Evolutionary conservation across 2,888 invertebrate genomes (phyloP).

Genomic region (Hirtodrosophila alboralis): DNA sequence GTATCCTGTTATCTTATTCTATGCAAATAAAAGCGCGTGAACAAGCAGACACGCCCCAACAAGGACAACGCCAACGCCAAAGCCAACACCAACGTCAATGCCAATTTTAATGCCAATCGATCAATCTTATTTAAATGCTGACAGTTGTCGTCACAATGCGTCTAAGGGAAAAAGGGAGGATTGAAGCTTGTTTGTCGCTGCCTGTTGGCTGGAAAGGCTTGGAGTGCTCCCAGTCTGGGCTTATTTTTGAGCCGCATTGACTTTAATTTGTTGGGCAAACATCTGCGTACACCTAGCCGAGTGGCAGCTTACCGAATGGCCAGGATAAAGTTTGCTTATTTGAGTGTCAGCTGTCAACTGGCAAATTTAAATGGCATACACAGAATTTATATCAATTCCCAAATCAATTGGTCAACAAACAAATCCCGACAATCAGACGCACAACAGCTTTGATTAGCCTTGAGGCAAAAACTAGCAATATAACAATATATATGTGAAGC

Average conservation of each 20-base stretch:
- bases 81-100: conserved; percentile 33
- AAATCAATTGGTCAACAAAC: conserved; percentile 42
- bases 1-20: conserved; percentile 38
- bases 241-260: conserved; percentile 72
- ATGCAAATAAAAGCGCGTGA: conserved; percentile 69
- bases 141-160: conserved; percentile 76
- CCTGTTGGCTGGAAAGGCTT: conserved; percentile 66
- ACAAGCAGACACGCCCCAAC: conserved; percentile 36
- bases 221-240: conserved; percentile 25
- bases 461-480: too few relatives aligned
- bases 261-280: conserved; percentile 75
- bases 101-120: conserved; percentile 62
- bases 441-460: background rate
- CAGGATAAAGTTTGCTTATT: conserved; percentile 12
- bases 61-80: conserved; percentile 13
- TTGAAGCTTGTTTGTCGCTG: conserved; percentile 49
- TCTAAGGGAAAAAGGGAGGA: too few relatives aligned
- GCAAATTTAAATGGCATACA: conserved; percentile 41
- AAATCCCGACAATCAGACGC: conserved; percentile 8
- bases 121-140: conserved; percentile 81
- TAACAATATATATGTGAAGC: too few relatives aligned
- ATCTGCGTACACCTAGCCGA: conserved; percentile 57
- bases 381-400: conserved; percentile 47
- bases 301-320: conserved; percentile 14
- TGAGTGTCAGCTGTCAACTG: conserved; percentile 48